Evolutionary conservation across 2,888 invertebrate genomes (phyloP), one percentile per base, ranked within the genome.

Genomic region (Corbicula japonica): DNA sequence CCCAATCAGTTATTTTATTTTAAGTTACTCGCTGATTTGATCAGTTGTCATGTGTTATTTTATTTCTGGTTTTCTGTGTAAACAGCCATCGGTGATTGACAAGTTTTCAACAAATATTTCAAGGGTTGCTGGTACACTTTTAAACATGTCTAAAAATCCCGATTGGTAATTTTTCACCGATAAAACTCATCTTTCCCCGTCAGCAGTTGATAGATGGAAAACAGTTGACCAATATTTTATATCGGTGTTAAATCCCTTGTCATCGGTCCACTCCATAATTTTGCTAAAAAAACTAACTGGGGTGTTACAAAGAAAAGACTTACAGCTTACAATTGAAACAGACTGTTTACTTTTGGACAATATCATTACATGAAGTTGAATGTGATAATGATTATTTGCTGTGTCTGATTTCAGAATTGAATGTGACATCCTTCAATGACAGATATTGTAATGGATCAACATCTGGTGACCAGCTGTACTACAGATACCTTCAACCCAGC

Each of bases 331-430:
- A 15, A 30, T 2, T 28, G 15, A 23, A 0, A 26, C 52, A 26
- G 28, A 6, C 12, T 52, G 28, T 52, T 12, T 26, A 15, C 1
- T 50, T 4, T 30, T 18, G 18, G 28, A 30, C 30, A 26, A 4
- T 26, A 15, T 23, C 8, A 50, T 23, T 50, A 12, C 32, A 8
- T 15, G 15, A 23, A n/a, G 18, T 44, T 44, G 2, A 21, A 44
- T 44, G 2, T 5, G 2, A 44, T 44, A n/a, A n/a, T 44, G 15
- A 15, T n/a, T 44, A 5, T 3, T 44, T 21, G 15, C n/a, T 52
- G 26, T 52, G 52, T 28, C 18, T 52, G 28, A 2, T 52, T 52
- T 52, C 52, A 52, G 52, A 52, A 18, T 52, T 52, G n/a, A 32
- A 52, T 26, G 52, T 52, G 2, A 3, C 4, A 23, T 15, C 28